Evolutionary conservation across 1,140 invertebrate species (phyloP).

Genomic region (Philopotamus ludificatus): DNA sequence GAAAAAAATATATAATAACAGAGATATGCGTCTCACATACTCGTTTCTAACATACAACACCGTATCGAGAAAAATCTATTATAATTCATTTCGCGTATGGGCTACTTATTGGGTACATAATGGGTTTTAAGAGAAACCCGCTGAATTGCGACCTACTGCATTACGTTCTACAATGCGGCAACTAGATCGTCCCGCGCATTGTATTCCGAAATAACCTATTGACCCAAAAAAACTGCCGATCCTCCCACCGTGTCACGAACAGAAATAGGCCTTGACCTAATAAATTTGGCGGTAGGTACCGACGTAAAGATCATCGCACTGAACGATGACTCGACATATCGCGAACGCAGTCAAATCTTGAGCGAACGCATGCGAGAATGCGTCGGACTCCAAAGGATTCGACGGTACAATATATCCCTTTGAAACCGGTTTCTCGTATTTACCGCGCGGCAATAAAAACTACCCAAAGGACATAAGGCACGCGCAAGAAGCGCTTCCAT

Average conservation of each 20-base stretch:
- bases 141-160: not conserved
- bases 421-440: not conserved
- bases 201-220: not conserved
- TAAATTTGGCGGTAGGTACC: conserved; percentile 9
- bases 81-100: not conserved
- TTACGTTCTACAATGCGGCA: not conserved
- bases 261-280: conserved; percentile 10
- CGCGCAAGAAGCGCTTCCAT: not conserved
- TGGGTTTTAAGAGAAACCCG: not conserved
- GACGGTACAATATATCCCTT: not conserved
- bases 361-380: not conserved
- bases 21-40: no score
- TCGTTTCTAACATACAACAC: no score
- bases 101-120: not conserved
- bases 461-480: not conserved
- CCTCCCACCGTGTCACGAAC: no score
- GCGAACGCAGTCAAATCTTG: not conserved
- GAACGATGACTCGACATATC: conserved; percentile 9
- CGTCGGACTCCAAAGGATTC: not conserved
- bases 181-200: no score
- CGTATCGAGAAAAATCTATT: no score
- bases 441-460: not conserved
- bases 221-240: no score
- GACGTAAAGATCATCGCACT: not conserved
- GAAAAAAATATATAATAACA: no score